phyloP scores from a whole-genome alignment of 2,113 vertebrate species.

The Mesocricetus auratus region DNA sequence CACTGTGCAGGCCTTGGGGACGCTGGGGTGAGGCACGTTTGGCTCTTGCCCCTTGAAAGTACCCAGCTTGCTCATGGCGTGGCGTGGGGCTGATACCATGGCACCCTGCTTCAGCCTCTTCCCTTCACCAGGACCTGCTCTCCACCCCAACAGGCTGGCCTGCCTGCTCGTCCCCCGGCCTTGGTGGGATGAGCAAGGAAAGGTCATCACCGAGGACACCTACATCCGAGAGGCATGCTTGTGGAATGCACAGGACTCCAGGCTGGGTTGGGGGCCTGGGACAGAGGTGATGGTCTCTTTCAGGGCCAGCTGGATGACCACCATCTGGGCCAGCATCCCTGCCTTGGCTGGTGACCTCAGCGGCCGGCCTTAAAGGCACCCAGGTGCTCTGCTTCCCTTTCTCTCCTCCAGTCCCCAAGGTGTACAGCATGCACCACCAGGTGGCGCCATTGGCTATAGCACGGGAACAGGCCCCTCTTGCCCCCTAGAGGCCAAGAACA shows the following conservation, averaged over 20 bases:
- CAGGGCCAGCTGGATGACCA: neutral
- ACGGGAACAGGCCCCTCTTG: neutral
- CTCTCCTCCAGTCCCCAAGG: rapidly evolving
- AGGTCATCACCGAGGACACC: neutral
- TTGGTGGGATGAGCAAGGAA: neutral
- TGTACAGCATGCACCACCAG: neutral
- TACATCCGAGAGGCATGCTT: neutral
- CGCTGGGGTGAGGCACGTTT: neutral
- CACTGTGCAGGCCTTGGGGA: neutral
- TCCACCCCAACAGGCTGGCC: too few relatives aligned
- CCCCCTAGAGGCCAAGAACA: neutral
- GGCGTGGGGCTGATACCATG: neutral
- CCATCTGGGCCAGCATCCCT: neutral
- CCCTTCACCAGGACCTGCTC: too few relatives aligned
- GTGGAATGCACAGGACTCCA: neutral
- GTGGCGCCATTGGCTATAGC: constrained; percentile 51
- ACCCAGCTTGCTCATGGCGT: neutral
- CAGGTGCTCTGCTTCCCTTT: neutral
- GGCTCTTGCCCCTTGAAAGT: neutral
- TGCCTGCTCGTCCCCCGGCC: neutral
- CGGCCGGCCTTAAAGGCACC: rapidly evolving
- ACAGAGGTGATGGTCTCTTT: neutral
- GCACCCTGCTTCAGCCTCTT: neutral
- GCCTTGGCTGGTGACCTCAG: neutral
- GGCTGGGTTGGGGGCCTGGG: neutral